A percentile compares a stretch with the other conserved stretches of the same genome.
Conservation (phyloP, 2,113 vertebrate species). For the Echinops telfairi region DNA sequence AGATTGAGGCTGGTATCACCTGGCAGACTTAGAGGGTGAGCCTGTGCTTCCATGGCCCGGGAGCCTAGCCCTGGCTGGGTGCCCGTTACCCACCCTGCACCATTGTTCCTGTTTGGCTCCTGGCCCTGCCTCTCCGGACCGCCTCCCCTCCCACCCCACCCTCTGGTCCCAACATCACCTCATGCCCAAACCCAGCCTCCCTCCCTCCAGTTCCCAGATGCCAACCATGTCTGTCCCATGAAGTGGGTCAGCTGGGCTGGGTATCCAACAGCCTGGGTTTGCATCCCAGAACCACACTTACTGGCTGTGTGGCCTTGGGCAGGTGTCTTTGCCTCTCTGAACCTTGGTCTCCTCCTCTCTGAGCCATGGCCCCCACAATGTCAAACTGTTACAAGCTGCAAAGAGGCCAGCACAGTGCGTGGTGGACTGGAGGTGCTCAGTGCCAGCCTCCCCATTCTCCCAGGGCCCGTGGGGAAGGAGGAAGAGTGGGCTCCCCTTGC, state of each 20-base stretch:
- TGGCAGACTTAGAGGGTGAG: slow-evolving; percentile 8
- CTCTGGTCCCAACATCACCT: slow-evolving; percentile 64
- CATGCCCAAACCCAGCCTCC: slow-evolving; percentile 80
- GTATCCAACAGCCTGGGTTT: neutral
- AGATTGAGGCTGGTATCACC: neutral
- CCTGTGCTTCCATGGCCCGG: slow-evolving; percentile 48
- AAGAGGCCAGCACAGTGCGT: neutral
- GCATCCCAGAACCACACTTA: neutral
- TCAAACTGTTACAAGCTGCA: neutral
- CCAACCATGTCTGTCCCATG: slow-evolving; percentile 82
- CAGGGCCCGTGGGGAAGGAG: slow-evolving; percentile 26
- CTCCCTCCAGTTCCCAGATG: slow-evolving; percentile 86
- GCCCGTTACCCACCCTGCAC: slow-evolving; percentile 64
- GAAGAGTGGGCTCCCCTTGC: neutral
- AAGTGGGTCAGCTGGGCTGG: neutral
- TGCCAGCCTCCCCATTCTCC: slow-evolving; percentile 18
- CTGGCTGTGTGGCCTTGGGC: slow-evolving; percentile 21
- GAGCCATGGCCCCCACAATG: neutral
- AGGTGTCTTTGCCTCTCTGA: slow-evolving; percentile 34
- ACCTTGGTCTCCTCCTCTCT: neutral
- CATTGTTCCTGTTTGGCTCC: slow-evolving; percentile 7
- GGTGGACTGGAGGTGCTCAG: neutral
- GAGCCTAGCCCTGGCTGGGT: slow-evolving; percentile 36
- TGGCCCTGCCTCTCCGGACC: neutral
- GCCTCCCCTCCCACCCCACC: neutral